Base-by-base conservation (phyloP, 2,113 vertebrate species). In the Hemibagrus wyckioides region DNA sequence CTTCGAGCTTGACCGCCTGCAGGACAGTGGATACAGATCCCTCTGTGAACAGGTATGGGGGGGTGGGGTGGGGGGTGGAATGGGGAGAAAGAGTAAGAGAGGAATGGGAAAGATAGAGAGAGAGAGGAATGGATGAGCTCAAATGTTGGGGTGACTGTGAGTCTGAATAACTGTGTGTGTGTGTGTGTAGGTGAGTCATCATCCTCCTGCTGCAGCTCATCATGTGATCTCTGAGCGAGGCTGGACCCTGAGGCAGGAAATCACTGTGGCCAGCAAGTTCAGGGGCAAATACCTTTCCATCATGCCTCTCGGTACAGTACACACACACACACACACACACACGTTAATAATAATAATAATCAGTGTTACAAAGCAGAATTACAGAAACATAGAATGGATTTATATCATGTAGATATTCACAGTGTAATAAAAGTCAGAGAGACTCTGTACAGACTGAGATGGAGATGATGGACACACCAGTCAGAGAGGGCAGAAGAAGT, bases 201-300 rank as follows among this genome's bases (percentile, higher is more conserved):
- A 99, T 75, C 98, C 98, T 0, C 98, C 98, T 0, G 97, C 98
- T 0, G 98, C 98, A 0, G 97, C 97, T 1, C 98, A 99, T 92
- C 97, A 99, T 0, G 97, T 96, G 0, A 93, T 96, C 81, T 99
- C 98, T 90, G 97, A 95, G 88, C 94, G 97, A 7, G 98, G 98
- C 86, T 99, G 98, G 98, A 97, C 95, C 0, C 94, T 99, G 76
- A 96, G 96, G 81, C 98, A 99, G 91, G 97, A 99, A 89, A 99
- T 99, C 25, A 96, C 97, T 71, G 94, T 99, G 92, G 97, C 98
- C 94, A 99, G 98, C 97, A 99, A 99, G 82, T 99, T 99, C 83
- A 95, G 98, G 83, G 98, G 98, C n/a, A 99, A 99, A 97, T 99
- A 99, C 89, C 96, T 99, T 88, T 99, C 98, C 65, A 97, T 99